Evolutionary conservation across 2,797 vertebrate genomes (phyloP).

Genomic region (Trematomus bernacchii): DNA sequence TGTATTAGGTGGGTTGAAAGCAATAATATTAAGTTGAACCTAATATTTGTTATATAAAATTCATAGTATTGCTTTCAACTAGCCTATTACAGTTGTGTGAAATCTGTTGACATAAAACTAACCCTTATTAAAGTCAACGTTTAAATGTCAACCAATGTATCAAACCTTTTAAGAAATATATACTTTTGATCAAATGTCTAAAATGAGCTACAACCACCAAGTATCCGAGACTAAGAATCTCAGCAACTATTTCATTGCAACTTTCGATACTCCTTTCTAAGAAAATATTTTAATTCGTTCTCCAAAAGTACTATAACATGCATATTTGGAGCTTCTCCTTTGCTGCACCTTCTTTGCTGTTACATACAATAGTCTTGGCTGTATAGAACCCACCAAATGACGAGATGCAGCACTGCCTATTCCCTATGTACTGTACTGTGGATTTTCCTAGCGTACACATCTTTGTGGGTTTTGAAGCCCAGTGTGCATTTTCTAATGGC

Average conservation of each 20-base stretch:
- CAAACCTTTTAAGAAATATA: too few species aligned
- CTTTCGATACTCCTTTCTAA: neutral
- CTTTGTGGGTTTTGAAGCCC: slow-evolving; percentile 62
- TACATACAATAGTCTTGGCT: slow-evolving; percentile 6
- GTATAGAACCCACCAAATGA: slow-evolving; percentile 31
- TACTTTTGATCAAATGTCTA: too few species aligned
- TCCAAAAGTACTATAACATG: neutral
- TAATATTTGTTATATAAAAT: too few species aligned
- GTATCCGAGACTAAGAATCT: neutral
- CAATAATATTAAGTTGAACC: too few species aligned
- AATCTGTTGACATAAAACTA: too few species aligned
- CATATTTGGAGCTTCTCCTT: slow-evolving; percentile 3
- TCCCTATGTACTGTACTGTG: slow-evolving; percentile 25
- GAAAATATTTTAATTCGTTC: neutral
- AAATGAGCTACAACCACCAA: neutral
- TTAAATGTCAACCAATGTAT: too few species aligned
- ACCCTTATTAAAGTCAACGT: too few species aligned
- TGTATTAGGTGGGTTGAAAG: too few species aligned
- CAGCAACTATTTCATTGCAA: neutral
- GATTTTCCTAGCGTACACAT: slow-evolving; percentile 46
- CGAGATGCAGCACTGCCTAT: slow-evolving; percentile 43
- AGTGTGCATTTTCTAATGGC: slow-evolving; percentile 68
- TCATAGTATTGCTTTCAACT: too few species aligned
- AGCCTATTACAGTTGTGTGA: too few species aligned
- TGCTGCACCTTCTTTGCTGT: slow-evolving; percentile 4